Evolutionary conservation across 2,888 invertebrate species (phyloP).

Genomic region (Coronaproctus castanopsis): DNA sequence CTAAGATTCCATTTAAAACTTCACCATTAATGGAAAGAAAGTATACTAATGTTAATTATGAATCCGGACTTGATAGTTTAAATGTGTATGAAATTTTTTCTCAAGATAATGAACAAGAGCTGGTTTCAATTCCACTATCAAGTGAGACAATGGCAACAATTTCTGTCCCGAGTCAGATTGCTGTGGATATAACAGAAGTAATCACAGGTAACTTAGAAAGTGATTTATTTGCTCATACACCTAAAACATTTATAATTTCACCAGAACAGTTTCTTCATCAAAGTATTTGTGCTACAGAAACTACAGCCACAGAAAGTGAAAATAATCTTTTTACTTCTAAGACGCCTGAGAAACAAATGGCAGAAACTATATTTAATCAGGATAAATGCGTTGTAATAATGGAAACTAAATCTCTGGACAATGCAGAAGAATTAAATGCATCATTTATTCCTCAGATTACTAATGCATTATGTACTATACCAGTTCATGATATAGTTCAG

Average conservation of each 20-base stretch:
- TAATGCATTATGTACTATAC: not conserved
- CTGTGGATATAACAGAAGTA: conserved; percentile 31
- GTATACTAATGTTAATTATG: conserved; percentile 20
- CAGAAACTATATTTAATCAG: too few relatives aligned
- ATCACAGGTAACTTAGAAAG: conserved; percentile 24
- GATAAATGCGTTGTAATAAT: too few relatives aligned
- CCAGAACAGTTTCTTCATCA: conserved; percentile 11
- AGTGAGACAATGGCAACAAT: conserved; percentile 18
- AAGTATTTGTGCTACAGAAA: conserved; percentile 33
- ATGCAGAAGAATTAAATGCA: not conserved
- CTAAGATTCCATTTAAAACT: not conserved
- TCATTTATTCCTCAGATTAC: not conserved
- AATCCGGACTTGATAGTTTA: conserved; percentile 23
- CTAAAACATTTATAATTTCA: conserved; percentile 24
- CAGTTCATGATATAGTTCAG: not conserved
- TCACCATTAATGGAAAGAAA: conserved; percentile 24
- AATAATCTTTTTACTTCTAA: too few relatives aligned
- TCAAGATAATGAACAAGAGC: conserved; percentile 24
- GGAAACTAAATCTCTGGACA: too few relatives aligned
- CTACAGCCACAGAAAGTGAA: conserved; percentile 27
- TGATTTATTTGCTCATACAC: conserved; percentile 19
- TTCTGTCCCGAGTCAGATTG: conserved; percentile 24
- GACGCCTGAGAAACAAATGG: too few relatives aligned
- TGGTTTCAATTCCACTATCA: conserved; percentile 11
- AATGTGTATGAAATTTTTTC: conserved; percentile 21